phyloP scores from a whole-genome alignment of 2,113 vertebrate species.

The Engraulis encrasicolus region DNA sequence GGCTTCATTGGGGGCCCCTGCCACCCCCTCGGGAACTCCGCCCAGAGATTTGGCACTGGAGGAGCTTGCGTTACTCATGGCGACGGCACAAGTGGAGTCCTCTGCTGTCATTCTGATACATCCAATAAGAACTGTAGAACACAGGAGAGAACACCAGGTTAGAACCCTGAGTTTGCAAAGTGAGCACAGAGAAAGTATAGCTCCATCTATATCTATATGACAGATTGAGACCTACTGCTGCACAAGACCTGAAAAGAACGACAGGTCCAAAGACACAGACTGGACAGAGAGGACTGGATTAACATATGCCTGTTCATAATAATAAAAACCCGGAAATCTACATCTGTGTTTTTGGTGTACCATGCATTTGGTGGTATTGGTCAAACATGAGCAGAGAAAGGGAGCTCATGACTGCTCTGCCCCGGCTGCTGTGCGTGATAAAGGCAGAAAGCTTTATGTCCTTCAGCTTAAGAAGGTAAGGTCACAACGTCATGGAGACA shows the following conservation, averaged over 20 bases:
- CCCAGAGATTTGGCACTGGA: slow-evolving; percentile 64
- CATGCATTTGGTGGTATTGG: no score
- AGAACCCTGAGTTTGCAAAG: no score
- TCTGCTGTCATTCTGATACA: slow-evolving; percentile 97
- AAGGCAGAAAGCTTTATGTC: neutral
- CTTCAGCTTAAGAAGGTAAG: neutral
- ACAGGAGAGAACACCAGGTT: slow-evolving; percentile 62
- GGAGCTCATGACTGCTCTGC: neutral
- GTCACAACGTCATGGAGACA: neutral
- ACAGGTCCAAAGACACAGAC: no score
- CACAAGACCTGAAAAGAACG: no score
- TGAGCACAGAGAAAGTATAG: neutral
- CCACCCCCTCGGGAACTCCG: slow-evolving; percentile 64
- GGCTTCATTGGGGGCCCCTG: slow-evolving; percentile 73
- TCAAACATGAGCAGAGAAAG: neutral
- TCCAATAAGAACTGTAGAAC: slow-evolving; percentile 81
- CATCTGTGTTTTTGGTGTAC: no score
- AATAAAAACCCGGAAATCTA: no score
- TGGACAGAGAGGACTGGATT: no score
- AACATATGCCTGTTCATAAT: no score
- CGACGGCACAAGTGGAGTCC: slow-evolving; percentile 86
- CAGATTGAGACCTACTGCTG: no score
- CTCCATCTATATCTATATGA: no score
- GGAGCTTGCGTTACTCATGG: slow-evolving; percentile 84
- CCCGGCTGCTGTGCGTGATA: neutral